Evolutionary conservation across 2,113 vertebrate species (phyloP).

Genomic region (Caracal caracal): DNA sequence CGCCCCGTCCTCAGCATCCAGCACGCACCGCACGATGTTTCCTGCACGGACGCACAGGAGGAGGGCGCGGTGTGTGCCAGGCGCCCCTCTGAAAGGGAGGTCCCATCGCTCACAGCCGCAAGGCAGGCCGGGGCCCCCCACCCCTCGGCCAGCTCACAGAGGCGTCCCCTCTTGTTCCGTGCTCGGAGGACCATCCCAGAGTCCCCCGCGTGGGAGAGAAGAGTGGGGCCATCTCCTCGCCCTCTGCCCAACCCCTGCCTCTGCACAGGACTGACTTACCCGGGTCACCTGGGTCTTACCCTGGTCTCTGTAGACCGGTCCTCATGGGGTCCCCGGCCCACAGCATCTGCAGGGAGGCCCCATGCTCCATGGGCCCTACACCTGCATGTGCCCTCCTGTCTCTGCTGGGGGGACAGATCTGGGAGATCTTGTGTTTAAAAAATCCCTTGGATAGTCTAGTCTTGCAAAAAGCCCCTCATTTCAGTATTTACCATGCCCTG

Average conservation of each 20-base stretch:
- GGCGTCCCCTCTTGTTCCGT: neutral
- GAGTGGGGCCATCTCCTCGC: accelerated
- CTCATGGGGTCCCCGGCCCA: accelerated
- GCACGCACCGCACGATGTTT: too few relatives aligned
- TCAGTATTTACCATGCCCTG: neutral
- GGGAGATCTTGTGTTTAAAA: neutral
- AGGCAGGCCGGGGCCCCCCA: neutral
- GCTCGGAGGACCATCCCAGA: neutral
- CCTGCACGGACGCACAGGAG: neutral
- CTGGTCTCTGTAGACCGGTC: neutral
- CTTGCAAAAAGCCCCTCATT: neutral
- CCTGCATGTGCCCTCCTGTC: too few relatives aligned
- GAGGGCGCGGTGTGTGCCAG: too few relatives aligned
- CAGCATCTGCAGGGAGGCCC: neutral
- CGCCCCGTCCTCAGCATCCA: neutral
- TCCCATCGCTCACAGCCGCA: neutral
- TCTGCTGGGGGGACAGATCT: neutral
- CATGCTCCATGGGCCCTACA: neutral
- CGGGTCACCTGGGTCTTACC: neutral
- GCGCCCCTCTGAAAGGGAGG: neutral
- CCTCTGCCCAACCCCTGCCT: neutral
- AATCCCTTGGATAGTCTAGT: neutral
- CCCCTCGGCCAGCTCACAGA: neutral
- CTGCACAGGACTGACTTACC: neutral
- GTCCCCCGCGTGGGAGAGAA: neutral